Evolutionary conservation across 2,888 invertebrate species (phyloP), one percentile per base, ranked within the genome.

Genomic region (Asteroscopus sphinx): DNA sequence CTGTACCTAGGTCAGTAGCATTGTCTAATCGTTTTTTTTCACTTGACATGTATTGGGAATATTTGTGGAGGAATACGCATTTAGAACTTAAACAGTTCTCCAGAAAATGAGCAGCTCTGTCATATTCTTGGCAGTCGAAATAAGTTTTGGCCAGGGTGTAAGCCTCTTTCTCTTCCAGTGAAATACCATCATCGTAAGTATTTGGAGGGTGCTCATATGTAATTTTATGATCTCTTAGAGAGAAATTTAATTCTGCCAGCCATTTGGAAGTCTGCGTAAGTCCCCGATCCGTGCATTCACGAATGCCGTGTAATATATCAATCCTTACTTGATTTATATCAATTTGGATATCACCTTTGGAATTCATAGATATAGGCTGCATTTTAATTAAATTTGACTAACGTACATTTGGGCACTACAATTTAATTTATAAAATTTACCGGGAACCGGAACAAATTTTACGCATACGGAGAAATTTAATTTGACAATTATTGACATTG

Each of bases 21-120:
- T 97, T 97, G 84, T 99, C 98, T 45, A 98, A 91, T 64, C 97
- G 96, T 75, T 97, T 97, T 89, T 98, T 99, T 84, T 99, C 99
- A 64, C 97, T 96, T 0, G 98, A 97, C 94, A 98, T 95, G 83
- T 98, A 99, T 28, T 96, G 95, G 0, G 98, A 96, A 87, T 99
- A 99, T 73, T 97, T 96, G 85, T 97, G 96, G 21, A 99, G 91
- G 88, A 99, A 99, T 64, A 96, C 95, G 37, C 96, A 96, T 83
- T 97, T 97, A 0, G 96, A 93, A 56, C 96, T 96, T 35, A 93
- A 93, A 76, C 96, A 96, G 58, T 96, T 95, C 76, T 96, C 96
- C 6, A 97, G 94, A 80, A 97, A 98, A 91, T 96, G 96, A 0
- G 98, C 97, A 52, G 97, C 97, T 80, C 98, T 95, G 79, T 98